Base-by-base conservation (phyloP, 2,797 vertebrate species). In the Dicrostonyx torquatus region DNA sequence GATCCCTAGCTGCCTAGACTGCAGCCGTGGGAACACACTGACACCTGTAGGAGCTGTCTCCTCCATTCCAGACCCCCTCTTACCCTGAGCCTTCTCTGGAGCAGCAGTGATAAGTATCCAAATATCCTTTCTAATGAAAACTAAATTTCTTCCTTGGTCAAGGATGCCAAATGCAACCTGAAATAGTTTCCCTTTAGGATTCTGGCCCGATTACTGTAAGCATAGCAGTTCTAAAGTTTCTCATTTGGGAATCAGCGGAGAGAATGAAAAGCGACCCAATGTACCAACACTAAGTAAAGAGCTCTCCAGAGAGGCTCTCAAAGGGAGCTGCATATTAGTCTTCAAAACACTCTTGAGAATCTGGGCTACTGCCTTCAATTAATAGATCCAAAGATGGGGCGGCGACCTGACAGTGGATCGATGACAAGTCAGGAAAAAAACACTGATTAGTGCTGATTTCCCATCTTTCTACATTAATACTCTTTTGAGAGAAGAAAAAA, bases 51-150 rank as follows among this genome's bases (percentile, higher is more conserved):
- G 64, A 34, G 15, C 70, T 4, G 5, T 20, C 60, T 45, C 72
- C 68, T 58, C 43, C 45, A 70, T 17, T 12, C 43, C 22, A 18
- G 37, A 14, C n/a, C 77, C 90, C 15, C 73, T 86, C 50, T 66
- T n/a, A 72, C 29, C 66, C 43, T 75, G 48, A 77, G 34, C 79
- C 68, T 89, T 87, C 31, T 82, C 5, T 53, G 34, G 10, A 94
- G 94, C 31, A 93, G 58, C 89, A 91, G n/a, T 0, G 29, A 4
- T 26, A 86, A 88, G 43, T 80, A 94, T 34, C 88, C 87, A 88
- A 43, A 48, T 75, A 72, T 88, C 40, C 89, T 94, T 91, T 91
- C 70, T 64, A 90, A 89, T 22, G 58, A 91, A 97, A 96, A 96
- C 37, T 34, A 45, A 90, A 58, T 43, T 83, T 93, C 50, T 87